These are phyloP conservation scores for Melanotaenia nigrans DNA, from an alignment of 2,797 vertebrate species.

Conservation along the genomic window DNA sequence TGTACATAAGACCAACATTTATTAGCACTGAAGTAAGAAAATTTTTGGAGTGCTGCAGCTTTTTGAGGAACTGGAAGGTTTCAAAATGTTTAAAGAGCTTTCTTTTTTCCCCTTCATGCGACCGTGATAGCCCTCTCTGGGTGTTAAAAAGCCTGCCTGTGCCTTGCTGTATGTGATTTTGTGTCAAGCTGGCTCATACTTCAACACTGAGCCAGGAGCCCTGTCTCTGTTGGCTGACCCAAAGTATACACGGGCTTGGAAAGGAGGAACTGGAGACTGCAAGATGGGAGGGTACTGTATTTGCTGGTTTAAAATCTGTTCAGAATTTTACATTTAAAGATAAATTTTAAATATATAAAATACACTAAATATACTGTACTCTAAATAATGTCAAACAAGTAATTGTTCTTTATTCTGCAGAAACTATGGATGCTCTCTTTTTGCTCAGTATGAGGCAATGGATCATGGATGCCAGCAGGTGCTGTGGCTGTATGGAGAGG, in stretches of 20 bases:
- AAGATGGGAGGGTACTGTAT: conserved; percentile 89
- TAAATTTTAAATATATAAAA: not conserved
- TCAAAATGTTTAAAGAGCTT: not conserved
- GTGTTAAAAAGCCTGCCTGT: conserved; percentile 85
- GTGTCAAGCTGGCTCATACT: conserved; percentile 88
- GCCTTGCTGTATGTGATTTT: conserved; percentile 92
- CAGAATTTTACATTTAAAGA: not conserved
- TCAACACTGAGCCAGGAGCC: conserved; percentile 76
- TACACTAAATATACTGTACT: not conserved
- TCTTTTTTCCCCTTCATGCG: not conserved
- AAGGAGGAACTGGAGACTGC: conserved; percentile 91
- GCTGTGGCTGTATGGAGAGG: conserved; percentile 91
- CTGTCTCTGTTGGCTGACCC: conserved; percentile 91
- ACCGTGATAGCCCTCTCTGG: conserved; percentile 84
- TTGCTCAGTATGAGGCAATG: conserved; percentile 85
- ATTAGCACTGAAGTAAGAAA: conserved; percentile 88
- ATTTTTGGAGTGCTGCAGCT: not conserved
- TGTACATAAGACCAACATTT: conserved; percentile 92
- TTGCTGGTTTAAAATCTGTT: not conserved
- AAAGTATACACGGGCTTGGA: conserved; percentile 90
- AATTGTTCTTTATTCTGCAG: conserved; percentile 66
- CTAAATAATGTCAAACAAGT: too few relatives aligned
- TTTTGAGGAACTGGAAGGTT: not conserved
- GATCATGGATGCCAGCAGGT: conserved; percentile 90
- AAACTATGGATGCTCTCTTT: conserved; percentile 89